Evolutionary conservation across 2,888 invertebrate genomes (phyloP).

Genomic region (Falcaria lacertinaria): DNA sequence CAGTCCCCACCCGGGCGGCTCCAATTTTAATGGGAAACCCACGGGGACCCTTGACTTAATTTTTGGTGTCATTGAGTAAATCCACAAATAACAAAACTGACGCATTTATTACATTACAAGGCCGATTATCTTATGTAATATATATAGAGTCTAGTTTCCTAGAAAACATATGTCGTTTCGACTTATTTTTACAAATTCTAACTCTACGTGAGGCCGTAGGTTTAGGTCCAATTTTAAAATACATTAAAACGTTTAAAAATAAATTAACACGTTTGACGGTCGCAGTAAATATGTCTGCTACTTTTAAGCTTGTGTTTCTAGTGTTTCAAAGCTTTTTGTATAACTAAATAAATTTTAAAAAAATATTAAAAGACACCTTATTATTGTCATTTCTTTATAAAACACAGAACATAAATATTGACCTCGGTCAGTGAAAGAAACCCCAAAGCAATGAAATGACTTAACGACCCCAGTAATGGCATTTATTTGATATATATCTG

Average conservation of each 20-base stretch:
- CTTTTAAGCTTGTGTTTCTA: not conserved
- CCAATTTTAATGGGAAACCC: no score
- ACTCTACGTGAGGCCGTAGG: not conserved
- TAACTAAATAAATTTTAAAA: no score
- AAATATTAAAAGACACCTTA: no score
- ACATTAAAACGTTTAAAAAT: conserved; percentile 1
- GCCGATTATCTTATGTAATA: no score
- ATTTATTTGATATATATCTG: not conserved
- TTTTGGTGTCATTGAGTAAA: no score
- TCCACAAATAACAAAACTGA: no score
- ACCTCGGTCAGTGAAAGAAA: not conserved
- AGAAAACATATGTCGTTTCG: not conserved
- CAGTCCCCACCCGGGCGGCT: no score
- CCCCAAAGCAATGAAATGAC: not conserved
- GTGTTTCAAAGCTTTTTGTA: not conserved
- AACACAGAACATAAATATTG: not conserved
- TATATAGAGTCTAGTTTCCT: no score
- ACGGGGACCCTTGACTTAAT: no score
- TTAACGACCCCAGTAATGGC: not conserved
- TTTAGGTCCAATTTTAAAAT: conserved; percentile 8
- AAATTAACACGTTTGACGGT: not conserved
- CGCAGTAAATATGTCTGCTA: not conserved
- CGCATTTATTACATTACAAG: no score
- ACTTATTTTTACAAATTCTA: not conserved
- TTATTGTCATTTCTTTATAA: no score